Evolutionary conservation across 2,113 vertebrate genomes (phyloP).

Genomic region (Nibea coibor): DNA sequence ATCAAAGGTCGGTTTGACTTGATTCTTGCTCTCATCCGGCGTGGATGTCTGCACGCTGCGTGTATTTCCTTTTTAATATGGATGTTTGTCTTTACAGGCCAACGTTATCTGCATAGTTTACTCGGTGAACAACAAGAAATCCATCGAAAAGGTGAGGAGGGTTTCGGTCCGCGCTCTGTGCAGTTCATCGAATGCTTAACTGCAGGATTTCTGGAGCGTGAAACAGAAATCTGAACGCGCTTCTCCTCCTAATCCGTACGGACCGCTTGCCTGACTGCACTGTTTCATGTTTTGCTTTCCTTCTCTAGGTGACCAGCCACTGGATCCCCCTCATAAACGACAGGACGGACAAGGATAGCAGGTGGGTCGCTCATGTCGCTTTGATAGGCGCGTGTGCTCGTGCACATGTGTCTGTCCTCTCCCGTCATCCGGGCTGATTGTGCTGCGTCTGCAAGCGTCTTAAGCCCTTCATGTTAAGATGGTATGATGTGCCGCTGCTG

Average conservation of each 20-base stretch:
- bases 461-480: not conserved
- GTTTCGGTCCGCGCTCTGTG: not conserved
- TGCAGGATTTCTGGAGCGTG: not conserved
- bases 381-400: not conserved
- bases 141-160: slow-evolving; percentile 95
- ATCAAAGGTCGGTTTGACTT: slow-evolving; percentile 87
- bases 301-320: slow-evolving; percentile 92
- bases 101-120: slow-evolving; percentile 99
- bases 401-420: not conserved
- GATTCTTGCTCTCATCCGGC: not conserved
- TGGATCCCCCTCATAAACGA: slow-evolving; percentile 99
- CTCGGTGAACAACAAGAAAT: slow-evolving; percentile 98
- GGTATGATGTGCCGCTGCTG: not conserved
- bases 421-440: not conserved
- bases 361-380: slow-evolving; percentile 81
- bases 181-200: not conserved
- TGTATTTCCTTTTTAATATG: slow-evolving; percentile 2
- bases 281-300: slow-evolving; percentile 38
- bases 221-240: not conserved
- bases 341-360: slow-evolving; percentile 98
- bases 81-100: slow-evolving; percentile 86
- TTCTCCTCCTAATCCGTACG: slow-evolving; percentile 5
- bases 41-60: not conserved
- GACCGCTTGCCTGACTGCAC: not conserved
- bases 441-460: not conserved